Base-by-base conservation (phyloP, 64 coral and sea anemone species). In the Stichodactyla mertensii region DNA sequence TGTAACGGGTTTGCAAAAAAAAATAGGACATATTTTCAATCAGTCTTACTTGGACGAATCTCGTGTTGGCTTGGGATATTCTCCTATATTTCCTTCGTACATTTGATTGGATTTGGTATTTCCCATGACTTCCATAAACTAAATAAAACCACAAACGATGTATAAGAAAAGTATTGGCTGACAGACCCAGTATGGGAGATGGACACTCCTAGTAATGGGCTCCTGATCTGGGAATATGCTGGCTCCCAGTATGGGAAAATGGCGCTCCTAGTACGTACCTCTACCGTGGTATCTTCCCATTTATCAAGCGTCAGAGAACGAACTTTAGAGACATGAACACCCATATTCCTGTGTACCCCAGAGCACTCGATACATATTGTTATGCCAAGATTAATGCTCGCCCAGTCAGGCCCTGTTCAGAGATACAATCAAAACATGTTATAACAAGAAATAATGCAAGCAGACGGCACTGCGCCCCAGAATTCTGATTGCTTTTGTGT, bases 101-200 rank as follows among this genome's bases (percentile, higher is more conserved):
- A 92, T 86, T 51, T 62, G 55, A 84, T 99, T 99, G 52, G 94
- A 86, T 89, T 99, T 99, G 2, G 86, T 82, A 84, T 99, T 99
- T 11, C 97, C 97, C 84, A 92, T 80, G n/a, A 82, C 87, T 86
- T 99, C 97, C 97, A 99, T 99, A 52, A 95, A 99, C 97, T 99
- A 53, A 57, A 91, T 23, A 78, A 55, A 69, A 54, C 6, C 10
- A 54, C 45, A 55, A 55, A 5, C 8, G 2, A 15, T 19, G 77
- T 36, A 79, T 18, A 0, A 11, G 77, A 79, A 13, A 16, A 15
- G 16, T 13, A 28, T 28, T 15, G 28, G 28, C 28, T 31, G 28
- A 64, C 61, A 64, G 16, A 64, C 62, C 62, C 62, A 66, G 19
- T 66, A 66, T n/a, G 62, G 62, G 62, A n/a, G 62, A 66, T 66